These are phyloP conservation scores for Osmoderma eremita DNA, from an alignment of 2,888 invertebrate genomes.

Conservation along the genomic window DNA sequence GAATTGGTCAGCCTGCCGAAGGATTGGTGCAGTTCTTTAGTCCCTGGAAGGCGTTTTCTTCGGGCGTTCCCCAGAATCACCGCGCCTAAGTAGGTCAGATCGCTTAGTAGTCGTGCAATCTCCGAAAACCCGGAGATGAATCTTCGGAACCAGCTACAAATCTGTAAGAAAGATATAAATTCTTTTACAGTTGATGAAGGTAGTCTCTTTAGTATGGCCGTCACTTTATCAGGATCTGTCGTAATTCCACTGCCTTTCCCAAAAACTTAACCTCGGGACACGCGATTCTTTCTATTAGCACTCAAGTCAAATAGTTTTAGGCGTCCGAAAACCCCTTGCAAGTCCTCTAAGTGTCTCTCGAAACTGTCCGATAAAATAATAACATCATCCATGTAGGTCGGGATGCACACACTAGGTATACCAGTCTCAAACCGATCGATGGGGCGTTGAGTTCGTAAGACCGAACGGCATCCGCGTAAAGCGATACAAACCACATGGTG, in stretches of 20 bases:
- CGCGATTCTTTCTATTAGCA: conserved; percentile 46
- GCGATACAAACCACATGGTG: conserved; percentile 47
- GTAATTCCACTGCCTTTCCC: conserved; percentile 41
- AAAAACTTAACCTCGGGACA: conserved; percentile 42
- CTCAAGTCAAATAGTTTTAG: conserved; percentile 44
- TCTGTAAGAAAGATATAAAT: conserved; percentile 41
- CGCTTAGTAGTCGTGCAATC: conserved; percentile 41
- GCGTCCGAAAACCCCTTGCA: conserved; percentile 44
- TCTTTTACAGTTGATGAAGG: conserved; percentile 40
- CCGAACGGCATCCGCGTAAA: conserved; percentile 50
- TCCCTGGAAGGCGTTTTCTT: conserved; percentile 4
- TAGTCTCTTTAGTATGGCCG: conserved; percentile 38
- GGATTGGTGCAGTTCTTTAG: conserved; percentile 44
- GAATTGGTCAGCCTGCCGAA: too few species aligned
- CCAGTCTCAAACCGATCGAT: conserved; percentile 48
- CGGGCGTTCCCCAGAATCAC: conserved; percentile 42
- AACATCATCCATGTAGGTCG: conserved; percentile 52
- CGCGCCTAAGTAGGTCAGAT: conserved; percentile 39
- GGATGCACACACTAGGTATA: conserved; percentile 45
- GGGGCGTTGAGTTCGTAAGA: conserved; percentile 48
- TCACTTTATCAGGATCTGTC: conserved; percentile 39
- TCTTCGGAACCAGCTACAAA: conserved; percentile 46
- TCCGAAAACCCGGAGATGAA: conserved; percentile 45
- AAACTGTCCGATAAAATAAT: conserved; percentile 49
- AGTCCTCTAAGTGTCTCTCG: conserved; percentile 48